A percentile compares a stretch with the other conserved stretches of the same genome.
Evolutionary conservation across 2,888 invertebrate species (phyloP).

Genomic region (Corythucha ciliata): DNA sequence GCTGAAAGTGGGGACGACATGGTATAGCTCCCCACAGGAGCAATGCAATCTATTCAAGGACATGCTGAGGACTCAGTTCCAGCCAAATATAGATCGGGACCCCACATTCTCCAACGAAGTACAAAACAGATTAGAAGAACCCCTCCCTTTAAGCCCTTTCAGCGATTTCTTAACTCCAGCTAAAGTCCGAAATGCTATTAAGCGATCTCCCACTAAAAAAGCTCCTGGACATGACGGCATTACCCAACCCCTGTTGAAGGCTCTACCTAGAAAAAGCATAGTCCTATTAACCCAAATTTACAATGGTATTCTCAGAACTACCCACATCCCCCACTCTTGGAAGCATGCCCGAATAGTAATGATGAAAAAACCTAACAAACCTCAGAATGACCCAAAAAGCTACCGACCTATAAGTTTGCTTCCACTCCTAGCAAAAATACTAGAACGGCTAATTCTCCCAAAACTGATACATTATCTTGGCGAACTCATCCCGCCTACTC

Average conservation of each 20-base stretch:
- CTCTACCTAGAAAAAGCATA: conserved; percentile 5
- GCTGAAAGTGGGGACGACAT: conserved; percentile 8
- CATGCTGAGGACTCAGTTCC: neutral
- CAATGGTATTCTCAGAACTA: neutral
- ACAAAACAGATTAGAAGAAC: neutral
- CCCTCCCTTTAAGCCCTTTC: conserved; percentile 3
- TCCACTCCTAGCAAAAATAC: neutral
- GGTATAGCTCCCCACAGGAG: conserved; percentile 2
- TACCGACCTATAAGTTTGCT: conserved; percentile 4
- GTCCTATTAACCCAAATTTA: neutral
- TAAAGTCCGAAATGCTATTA: conserved; percentile 3
- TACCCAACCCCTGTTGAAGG: conserved; percentile 6
- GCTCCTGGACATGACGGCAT: conserved; percentile 7
- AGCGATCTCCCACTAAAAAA: neutral
- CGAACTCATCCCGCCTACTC: conserved; percentile 2
- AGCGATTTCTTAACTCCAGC: conserved; percentile 12
- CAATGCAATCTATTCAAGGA: conserved; percentile 4
- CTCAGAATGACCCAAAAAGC: conserved; percentile 2
- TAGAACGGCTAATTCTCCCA: neutral
- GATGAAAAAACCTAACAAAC: neutral
- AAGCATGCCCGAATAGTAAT: neutral
- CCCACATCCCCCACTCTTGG: neutral
- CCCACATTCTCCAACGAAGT: neutral
- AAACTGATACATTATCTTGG: neutral
- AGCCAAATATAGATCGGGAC: neutral